These are phyloP conservation scores for Prosopocoilus inquinatus DNA, from an alignment of 2,888 invertebrate species.

Conservation along the genomic window DNA sequence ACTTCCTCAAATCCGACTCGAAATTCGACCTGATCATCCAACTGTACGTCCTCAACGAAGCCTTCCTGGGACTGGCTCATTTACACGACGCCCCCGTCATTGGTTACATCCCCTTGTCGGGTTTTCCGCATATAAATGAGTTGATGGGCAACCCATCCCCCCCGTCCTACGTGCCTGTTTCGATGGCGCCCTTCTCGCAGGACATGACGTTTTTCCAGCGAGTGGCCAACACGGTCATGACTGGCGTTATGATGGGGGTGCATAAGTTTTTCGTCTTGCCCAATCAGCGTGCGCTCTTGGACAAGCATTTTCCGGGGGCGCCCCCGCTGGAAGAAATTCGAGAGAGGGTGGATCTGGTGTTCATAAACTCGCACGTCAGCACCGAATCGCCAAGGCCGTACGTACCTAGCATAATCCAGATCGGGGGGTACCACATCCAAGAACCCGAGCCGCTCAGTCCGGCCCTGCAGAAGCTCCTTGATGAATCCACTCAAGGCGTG, in stretches of 20 bases:
- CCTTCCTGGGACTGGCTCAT: conserved; percentile 27
- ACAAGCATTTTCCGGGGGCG: conserved; percentile 33
- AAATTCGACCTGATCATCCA: conserved; percentile 16
- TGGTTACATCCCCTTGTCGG: conserved; percentile 36
- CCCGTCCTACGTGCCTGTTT: conserved; percentile 40
- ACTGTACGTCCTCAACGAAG: conserved; percentile 6
- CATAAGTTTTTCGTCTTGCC: conserved; percentile 17
- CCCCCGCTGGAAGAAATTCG: conserved; percentile 32
- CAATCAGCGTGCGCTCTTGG: conserved; percentile 25
- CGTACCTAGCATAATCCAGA: conserved; percentile 39
- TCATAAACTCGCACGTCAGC: conserved; percentile 37
- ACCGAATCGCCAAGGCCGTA: conserved; percentile 37
- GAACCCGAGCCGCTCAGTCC: conserved; percentile 22
- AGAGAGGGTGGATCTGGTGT: conserved; percentile 34
- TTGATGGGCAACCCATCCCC: conserved; percentile 40
- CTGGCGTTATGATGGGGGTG: conserved; percentile 10
- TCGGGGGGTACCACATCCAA: conserved; percentile 39
- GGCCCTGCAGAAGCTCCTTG: conserved; percentile 30
- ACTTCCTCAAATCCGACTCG: conserved; percentile 12
- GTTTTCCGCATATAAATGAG: conserved; percentile 32
- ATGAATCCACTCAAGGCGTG: conserved; percentile 32
- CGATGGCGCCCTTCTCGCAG: conserved; percentile 32
- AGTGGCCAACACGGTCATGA: conserved; percentile 33
- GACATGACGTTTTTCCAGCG: conserved; percentile 43
- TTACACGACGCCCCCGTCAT: conserved; percentile 42